Base-by-base conservation (phyloP, 2,888 invertebrate species). In the Hirtodrosophila alboralis region DNA sequence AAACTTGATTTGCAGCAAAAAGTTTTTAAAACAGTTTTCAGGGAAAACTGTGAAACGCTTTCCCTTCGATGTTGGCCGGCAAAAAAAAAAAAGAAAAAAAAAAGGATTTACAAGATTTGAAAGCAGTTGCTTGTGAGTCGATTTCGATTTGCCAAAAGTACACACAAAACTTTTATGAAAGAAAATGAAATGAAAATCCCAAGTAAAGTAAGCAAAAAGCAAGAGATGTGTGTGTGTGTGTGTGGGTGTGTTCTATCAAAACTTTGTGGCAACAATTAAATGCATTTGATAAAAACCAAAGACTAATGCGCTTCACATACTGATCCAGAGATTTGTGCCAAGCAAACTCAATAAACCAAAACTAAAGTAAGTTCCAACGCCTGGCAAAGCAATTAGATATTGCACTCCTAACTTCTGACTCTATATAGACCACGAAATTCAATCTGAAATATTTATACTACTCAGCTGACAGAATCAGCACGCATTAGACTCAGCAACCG, bases 111-210 rank as follows among this genome's bases (percentile, higher is more conserved):
- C 64, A 64, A 53, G 75, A 62, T 71, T 79, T 63, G 48, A 45
- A 36, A 49, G 54, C 52, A 71, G 51, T 48, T 58, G 41, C 7
- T 23, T 31, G 59, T 37, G 70, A 53, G 45, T 78, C 79, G 83
- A 83, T 71, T 79, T 85, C 75, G 85, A 78, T 85, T 85, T 79
- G 71, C 52, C 53, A 53, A 75, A 78, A 81, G 68, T 81, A 78
- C 61, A 78, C 65, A 78, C 65, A 83, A 72, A 80, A 80, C 53
- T 85, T 79, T 83, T 64, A 62, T 68, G 62, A 83, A 80, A 67
- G 79, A 78, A 79, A 79, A 71, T 66, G 68, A 81, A 79, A 84
- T 81, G 78, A 78, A 85, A 79, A 67, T 73, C 73, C 61, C 40
- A 23, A 49, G 27, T 28, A 54, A 67, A 63, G 53, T 63, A 57